Evolutionary conservation across 2,113 vertebrate genomes (phyloP).

Genomic region (Poecile atricapillus): DNA sequence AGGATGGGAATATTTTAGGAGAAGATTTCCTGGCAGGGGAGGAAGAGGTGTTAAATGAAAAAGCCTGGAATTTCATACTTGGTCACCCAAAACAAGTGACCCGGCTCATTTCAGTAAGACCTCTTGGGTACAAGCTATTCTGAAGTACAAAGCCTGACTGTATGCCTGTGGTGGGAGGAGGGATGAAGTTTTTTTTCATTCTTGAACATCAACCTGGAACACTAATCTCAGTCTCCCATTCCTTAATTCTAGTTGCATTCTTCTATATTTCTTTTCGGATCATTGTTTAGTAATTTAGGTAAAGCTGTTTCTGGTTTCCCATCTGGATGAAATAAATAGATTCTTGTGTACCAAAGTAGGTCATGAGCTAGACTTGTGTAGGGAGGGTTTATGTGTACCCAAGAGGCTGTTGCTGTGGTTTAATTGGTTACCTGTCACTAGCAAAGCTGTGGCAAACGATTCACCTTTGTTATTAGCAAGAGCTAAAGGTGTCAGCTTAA

Average conservation of each 20-base stretch:
- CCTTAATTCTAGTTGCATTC: neutral
- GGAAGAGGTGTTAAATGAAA: conserved; percentile 23
- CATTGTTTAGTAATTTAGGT: neutral
- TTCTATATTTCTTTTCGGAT: neutral
- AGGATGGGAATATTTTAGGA: neutral
- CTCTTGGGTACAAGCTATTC: neutral
- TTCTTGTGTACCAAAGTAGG: neutral
- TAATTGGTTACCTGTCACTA: neutral
- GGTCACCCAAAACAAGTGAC: conserved; percentile 15
- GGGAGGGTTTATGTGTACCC: neutral
- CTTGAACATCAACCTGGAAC: neutral
- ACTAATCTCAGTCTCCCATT: neutral
- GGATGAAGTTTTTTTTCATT: neutral
- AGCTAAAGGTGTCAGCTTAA: neutral
- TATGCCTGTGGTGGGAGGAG: neutral
- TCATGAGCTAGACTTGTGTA: neutral
- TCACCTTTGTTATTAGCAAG: neutral
- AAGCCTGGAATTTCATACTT: neutral
- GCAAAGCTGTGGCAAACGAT: neutral
- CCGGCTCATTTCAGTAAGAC: neutral
- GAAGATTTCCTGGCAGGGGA: neutral
- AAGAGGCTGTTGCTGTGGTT: neutral
- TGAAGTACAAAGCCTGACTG: neutral
- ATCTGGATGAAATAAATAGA: neutral
- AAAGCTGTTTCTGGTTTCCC: neutral